Percentiles rank a stretch among this genome's conserved stretches.
Conservation (phyloP, 2,113 vertebrate species). For the Morone saxatilis region DNA sequence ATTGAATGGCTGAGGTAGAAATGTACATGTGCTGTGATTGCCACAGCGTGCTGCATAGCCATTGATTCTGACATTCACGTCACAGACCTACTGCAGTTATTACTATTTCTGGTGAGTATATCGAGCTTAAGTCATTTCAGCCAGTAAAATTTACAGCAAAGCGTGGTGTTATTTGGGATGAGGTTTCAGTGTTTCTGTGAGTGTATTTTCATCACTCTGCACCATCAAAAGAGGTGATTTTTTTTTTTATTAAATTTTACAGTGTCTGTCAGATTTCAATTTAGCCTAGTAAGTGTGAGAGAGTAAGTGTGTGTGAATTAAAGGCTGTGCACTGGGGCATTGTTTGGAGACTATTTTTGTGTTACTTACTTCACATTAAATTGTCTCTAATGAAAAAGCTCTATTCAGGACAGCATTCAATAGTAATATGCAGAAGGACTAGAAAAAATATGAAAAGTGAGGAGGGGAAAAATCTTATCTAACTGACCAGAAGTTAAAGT, state of each 20-base stretch:
- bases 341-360: no score
- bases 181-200: no score
- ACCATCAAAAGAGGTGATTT: no score
- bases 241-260: no score
- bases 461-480: no score
- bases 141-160: background rate
- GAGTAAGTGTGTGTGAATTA: no score
- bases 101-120: conserved; percentile 12
- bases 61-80: conserved; percentile 41
- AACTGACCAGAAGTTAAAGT: no score
- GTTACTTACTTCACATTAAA: background rate
- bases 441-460: no score
- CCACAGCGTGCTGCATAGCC: conserved; percentile 30
- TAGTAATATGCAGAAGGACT: no score
- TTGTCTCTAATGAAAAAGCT: background rate
- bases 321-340: no score
- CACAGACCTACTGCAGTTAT: conserved; percentile 28
- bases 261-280: background rate
- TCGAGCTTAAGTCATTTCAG: background rate
- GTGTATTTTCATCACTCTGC: no score
- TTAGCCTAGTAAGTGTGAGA: background rate
- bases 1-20: conserved; percentile 56
- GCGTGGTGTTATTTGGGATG: background rate
- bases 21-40: conserved; percentile 49
- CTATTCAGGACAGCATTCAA: no score